These are phyloP conservation scores for Erynnis tages DNA, from an alignment of 2,888 invertebrate species.

Conservation along the genomic window DNA sequence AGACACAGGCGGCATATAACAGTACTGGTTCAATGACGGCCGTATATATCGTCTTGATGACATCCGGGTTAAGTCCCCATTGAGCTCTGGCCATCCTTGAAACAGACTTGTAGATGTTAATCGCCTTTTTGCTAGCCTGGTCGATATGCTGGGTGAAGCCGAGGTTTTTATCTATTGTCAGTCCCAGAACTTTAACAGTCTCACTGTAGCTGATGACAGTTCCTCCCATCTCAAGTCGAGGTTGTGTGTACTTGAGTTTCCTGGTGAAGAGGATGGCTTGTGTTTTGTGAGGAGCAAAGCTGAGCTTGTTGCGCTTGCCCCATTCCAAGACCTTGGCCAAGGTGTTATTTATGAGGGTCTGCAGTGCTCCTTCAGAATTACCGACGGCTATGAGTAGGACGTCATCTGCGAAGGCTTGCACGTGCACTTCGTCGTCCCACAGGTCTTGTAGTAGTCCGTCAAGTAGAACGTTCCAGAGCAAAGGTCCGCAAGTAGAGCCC, in stretches of 20 bases:
- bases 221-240: slow-evolving; percentile 22
- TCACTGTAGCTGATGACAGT: not conserved
- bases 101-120: slow-evolving; percentile 11
- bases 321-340: slow-evolving; percentile 18
- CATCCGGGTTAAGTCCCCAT: not conserved
- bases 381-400: slow-evolving; percentile 23
- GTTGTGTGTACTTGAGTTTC: slow-evolving; percentile 25
- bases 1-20: not conserved
- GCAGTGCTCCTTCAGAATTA: not conserved
- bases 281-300: slow-evolving; percentile 31
- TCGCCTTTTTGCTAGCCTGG: slow-evolving; percentile 6
- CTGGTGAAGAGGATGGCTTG: slow-evolving; percentile 25
- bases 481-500: slow-evolving; percentile 30
- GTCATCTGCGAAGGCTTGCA: slow-evolving; percentile 36
- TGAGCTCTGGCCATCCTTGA: not conserved
- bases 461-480: slow-evolving; percentile 32
- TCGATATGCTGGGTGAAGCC: slow-evolving; percentile 17
- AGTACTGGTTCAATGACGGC: not conserved
- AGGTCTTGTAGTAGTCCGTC: slow-evolving; percentile 23
- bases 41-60: not conserved
- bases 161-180: slow-evolving; percentile 16
- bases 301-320: slow-evolving; percentile 28
- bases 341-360: not conserved
- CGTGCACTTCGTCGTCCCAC: not conserved
- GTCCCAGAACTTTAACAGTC: slow-evolving; percentile 20